A percentile compares a stretch with the other conserved stretches of the same genome.
These are phyloP conservation scores for Setophaga kirtlandii DNA, from an alignment of 2,113 vertebrate genomes.

Conservation along the genomic window DNA sequence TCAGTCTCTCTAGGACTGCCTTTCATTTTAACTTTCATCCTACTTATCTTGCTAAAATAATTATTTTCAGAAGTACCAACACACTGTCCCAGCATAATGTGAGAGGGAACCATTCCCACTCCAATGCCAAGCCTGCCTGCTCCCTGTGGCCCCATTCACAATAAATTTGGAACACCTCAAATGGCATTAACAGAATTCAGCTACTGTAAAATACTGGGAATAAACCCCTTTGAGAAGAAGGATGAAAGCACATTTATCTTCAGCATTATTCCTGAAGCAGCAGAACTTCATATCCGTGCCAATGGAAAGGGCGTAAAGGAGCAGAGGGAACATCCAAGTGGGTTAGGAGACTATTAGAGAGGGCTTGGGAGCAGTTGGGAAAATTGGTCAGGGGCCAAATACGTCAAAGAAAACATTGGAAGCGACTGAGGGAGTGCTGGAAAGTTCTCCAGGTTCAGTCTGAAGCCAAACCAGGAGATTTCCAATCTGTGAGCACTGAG, in stretches of 20 bases:
- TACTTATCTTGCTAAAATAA: background rate
- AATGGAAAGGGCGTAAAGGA: conserved; percentile 2
- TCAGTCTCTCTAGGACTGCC: background rate
- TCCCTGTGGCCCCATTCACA: background rate
- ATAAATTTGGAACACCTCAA: conserved; percentile 1
- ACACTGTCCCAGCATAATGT: accelerated
- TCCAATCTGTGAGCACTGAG: conserved; percentile 22
- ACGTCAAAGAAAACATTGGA: conserved; percentile 43
- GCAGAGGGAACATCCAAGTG: conserved; percentile 30
- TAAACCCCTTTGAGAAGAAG: background rate
- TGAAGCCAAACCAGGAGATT: conserved; percentile 46
- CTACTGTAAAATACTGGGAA: conserved; percentile 9
- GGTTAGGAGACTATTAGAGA: conserved; percentile 37
- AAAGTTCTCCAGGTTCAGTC: conserved; percentile 7
- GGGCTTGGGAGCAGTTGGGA: conserved; percentile 53
- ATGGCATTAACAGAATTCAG: conserved; percentile 10
- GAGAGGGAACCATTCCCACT: background rate
- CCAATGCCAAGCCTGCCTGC: background rate
- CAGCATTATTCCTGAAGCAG: conserved; percentile 28
- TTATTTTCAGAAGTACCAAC: background rate
- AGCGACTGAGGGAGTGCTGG: background rate
- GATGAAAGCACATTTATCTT: conserved; percentile 48
- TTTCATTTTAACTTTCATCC: background rate
- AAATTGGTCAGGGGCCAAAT: conserved; percentile 55
- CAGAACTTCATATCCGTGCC: background rate